phyloP scores from a whole-genome alignment of 2,888 invertebrate species.

The Tipula lateralis region DNA sequence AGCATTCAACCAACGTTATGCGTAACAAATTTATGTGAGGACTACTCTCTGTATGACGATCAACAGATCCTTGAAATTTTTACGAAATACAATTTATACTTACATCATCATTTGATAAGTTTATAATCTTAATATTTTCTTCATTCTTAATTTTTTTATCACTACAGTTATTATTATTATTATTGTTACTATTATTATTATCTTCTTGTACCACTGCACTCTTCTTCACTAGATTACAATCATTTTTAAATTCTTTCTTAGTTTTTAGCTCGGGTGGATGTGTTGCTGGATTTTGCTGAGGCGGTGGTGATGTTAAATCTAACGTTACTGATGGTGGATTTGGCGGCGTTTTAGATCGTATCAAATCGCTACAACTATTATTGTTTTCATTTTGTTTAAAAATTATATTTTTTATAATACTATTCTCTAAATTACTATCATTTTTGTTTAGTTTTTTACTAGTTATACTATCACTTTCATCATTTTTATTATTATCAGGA shows the following conservation, averaged over 20 bases:
- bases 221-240: background rate
- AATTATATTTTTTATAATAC: slow-evolving; percentile 11
- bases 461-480: background rate
- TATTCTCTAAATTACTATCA: background rate
- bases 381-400: background rate
- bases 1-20: background rate
- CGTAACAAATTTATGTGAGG: background rate
- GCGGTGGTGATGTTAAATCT: background rate
- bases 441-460: background rate
- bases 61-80: background rate
- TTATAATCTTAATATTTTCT: background rate
- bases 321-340: background rate
- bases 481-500: background rate
- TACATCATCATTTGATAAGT: slow-evolving; percentile 9
- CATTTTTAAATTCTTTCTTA: background rate
- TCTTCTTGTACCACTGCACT: background rate
- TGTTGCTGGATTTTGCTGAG: background rate
- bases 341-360: background rate
- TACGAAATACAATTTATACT: background rate
- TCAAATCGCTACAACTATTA: background rate
- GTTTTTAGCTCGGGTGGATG: background rate
- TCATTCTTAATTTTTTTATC: slow-evolving; percentile 9
- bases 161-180: background rate
- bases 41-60: background rate
- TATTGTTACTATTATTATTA: background rate